Evolutionary conservation across 2,113 vertebrate genomes (phyloP), one percentile per base, ranked within the genome.

Genomic region (Alaudala cheleensis): DNA sequence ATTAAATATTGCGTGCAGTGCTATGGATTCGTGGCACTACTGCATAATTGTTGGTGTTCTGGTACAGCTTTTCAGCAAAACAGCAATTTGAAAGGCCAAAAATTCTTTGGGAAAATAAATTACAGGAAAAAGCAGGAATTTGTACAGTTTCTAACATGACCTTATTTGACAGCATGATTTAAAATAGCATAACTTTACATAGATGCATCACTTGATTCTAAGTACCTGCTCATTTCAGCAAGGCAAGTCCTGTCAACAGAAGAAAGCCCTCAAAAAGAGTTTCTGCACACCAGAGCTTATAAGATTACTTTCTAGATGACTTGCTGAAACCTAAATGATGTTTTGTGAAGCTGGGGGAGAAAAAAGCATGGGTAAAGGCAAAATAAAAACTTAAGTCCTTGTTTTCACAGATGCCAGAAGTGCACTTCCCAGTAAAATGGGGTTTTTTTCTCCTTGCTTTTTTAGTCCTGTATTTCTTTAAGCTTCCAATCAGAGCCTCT

Each of bases 1-100:
- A 53, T 66, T 86, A 93, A 86, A 66, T 66, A 77, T 57, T 94
- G 26, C 56, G 67, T 34, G 44, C 44, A 53, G 45, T 64, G 44
- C 49, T 86, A 64, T 79, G 0, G 39, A 78, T 91, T 89, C 0
- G 8, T 91, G 73, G 31, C 12, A 16, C 18, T 24, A 4, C 11
- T 80, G 50, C 17, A 22, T 34, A 74, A 65, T 65, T 81, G 45
- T 49, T 93, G 44, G 12, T 77, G 23, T 62, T 84, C 44, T 73
- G 23, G 11, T 57, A 33, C 20, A 47, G 51, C 33, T 54, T 91
- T 89, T 40, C 61, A 60, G 44, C 31, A 82, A 28, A 90, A 82
- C 44, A 56, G 62, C 57, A 39, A 5, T 85, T 93, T 76, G 67
- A 39, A 78, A 88, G 62, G 74, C 70, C 57, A 91, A 6, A 22